phyloP scores from a whole-genome alignment of 2,888 invertebrate genomes.

The Cerastoderma edule region DNA sequence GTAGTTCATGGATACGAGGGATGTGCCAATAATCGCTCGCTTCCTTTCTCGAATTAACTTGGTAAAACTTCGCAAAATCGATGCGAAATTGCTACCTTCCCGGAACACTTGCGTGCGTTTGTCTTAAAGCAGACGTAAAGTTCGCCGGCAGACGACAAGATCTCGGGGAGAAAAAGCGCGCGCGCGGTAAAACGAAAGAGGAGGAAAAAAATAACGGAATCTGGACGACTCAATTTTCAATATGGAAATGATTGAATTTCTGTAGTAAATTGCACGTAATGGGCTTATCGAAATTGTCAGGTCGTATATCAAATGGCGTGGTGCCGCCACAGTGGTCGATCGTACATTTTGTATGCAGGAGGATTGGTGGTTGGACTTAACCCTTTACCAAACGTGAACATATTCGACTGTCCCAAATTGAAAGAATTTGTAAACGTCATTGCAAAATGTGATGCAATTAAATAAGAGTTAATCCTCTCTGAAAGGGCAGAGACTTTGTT shows the following conservation, averaged over 20 bases:
- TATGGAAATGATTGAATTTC: slow-evolving; percentile 66
- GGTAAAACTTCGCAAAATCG: slow-evolving; percentile 57
- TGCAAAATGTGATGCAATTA: no score
- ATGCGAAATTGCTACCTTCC: slow-evolving; percentile 72
- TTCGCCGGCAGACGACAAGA: slow-evolving; percentile 36
- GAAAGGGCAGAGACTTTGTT: no score
- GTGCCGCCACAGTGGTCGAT: slow-evolving; percentile 10
- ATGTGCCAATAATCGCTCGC: slow-evolving; percentile 56
- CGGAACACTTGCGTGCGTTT: slow-evolving; percentile 53
- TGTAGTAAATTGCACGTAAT: slow-evolving; percentile 62
- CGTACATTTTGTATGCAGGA: no score
- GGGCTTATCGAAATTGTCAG: slow-evolving; percentile 53
- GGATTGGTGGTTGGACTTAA: background rate
- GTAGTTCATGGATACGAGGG: slow-evolving; percentile 38
- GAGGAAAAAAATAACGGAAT: slow-evolving; percentile 42
- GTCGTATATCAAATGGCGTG: slow-evolving; percentile 42
- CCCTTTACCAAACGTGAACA: no score
- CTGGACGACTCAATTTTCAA: slow-evolving; percentile 55
- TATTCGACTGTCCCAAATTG: no score
- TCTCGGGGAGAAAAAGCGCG: slow-evolving; percentile 35
- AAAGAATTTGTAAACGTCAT: no score
- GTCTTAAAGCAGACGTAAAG: slow-evolving; percentile 52
- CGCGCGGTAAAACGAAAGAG: no score
- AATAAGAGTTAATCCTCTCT: no score
- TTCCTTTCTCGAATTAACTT: slow-evolving; percentile 62